Evolutionary conservation across 2,888 invertebrate species (phyloP), one percentile per base, ranked within the genome.

Genomic region (Athalia rosae): DNA sequence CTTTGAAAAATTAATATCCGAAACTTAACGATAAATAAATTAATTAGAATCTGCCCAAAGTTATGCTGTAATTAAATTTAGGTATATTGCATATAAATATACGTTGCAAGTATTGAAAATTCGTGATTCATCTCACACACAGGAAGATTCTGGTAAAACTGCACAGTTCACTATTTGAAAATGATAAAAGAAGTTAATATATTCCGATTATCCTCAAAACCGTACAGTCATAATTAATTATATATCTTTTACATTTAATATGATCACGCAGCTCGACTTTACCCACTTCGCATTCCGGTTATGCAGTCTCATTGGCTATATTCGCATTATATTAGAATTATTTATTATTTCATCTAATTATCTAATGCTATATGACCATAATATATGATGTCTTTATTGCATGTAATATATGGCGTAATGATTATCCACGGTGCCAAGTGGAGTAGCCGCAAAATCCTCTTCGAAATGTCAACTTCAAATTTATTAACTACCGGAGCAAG

Each of bases 261-360:
- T 62, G 41, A 13, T 53, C 47, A 47, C 64, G 45, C 13, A 7
- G 50, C 67, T 67, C 67, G 11, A 67, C 53, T 50, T 4, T 15
- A 67, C 53, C 53, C 53, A 50, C 41, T 13, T 45, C 8, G 15
- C 64, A 47, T 15, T 13, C 11, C 58, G 64, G 45, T 64, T 47
- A 64, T 47, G 64, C 50, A 50, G 50, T 47, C 28, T 28, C 64
- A 47, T 4, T 53, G 56, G 15, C 43, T 58, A 58, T 11, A 58
- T 71, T 71, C 58, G 58, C 15, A 69, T 69, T 53, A 28, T 28
- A 28, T 28, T 28, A 28, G 28, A 28, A 28, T 28, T 45, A 45
- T 50, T 58, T 71, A 71, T 71, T 71, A 71, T 71, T 71, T 71
- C 58, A 45, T 71, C 71, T 71, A 71, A 71, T 71, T 56, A 56